phyloP scores from a whole-genome alignment of 2,113 vertebrate species.

The Macroglossus sobrinus region DNA sequence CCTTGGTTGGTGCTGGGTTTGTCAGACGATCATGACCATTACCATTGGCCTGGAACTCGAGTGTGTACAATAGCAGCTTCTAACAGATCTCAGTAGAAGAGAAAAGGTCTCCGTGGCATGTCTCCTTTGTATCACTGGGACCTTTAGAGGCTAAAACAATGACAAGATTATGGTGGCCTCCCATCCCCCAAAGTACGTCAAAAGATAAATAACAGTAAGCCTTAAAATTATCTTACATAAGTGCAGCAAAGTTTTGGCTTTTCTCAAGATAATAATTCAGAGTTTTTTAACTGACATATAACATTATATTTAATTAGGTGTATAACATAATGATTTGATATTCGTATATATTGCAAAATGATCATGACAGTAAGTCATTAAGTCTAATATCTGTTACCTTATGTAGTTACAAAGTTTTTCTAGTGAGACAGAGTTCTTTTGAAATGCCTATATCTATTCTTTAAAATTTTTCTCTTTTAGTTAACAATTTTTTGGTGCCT shows the following conservation, averaged over 20 bases:
- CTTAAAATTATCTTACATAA: not conserved
- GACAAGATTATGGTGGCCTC: not conserved
- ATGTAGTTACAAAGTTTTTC: not conserved
- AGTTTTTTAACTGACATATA: not conserved
- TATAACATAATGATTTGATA: not conserved
- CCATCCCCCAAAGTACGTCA: not conserved
- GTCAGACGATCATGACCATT: not conserved
- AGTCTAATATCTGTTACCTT: not conserved
- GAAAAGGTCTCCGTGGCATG: not conserved
- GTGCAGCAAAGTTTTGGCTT: not conserved
- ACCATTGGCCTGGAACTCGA: not conserved
- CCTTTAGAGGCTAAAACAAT: not conserved
- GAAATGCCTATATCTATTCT: not conserved
- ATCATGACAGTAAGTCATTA: not conserved
- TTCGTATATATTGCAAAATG: not conserved
- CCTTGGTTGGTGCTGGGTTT: not conserved
- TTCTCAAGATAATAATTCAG: not conserved
- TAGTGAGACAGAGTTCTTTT: not conserved
- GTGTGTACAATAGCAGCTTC: too few species aligned
- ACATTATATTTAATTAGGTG: not conserved
- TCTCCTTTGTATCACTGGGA: not conserved
- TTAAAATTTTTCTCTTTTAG: not conserved
- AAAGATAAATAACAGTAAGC: not conserved
- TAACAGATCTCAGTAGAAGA: not conserved
- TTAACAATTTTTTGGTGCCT: not conserved